phyloP scores from a whole-genome alignment of 2,888 invertebrate species.

The Rotaria macrura region DNA sequence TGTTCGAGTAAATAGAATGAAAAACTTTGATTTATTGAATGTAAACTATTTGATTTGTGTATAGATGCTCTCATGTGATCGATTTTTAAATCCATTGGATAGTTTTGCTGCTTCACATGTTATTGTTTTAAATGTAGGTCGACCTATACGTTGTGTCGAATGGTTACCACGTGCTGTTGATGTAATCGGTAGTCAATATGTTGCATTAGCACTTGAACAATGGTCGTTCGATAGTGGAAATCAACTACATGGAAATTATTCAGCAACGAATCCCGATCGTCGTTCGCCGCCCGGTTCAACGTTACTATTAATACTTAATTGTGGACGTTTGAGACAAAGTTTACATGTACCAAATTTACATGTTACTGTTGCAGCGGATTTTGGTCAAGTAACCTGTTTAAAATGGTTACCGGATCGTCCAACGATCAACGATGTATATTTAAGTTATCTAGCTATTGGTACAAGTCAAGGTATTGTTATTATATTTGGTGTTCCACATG shows the following conservation, averaged over 20 bases:
- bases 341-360: constrained; percentile 20
- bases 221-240: neutral
- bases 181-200: constrained; percentile 11
- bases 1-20: constrained; percentile 3
- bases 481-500: constrained; percentile 18
- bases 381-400: constrained; percentile 1
- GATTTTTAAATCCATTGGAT: constrained; percentile 17
- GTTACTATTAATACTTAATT: neutral
- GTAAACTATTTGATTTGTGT: neutral
- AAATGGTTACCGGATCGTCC: constrained; percentile 16
- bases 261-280: neutral
- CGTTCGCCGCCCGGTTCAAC: constrained; percentile 13
- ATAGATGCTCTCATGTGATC: constrained; percentile 16
- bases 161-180: constrained; percentile 19
- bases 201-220: constrained; percentile 21
- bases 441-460: constrained; percentile 16
- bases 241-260: neutral
- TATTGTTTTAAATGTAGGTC: constrained; percentile 9
- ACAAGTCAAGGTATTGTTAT: constrained; percentile 21
- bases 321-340: constrained; percentile 16
- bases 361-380: constrained; percentile 9
- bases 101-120: constrained; percentile 22
- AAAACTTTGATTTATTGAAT: too few relatives aligned
- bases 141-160: neutral
- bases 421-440: constrained; percentile 4